Conservation (phyloP, 1,140 invertebrate genomes). For the Pissodes strobi region DNA sequence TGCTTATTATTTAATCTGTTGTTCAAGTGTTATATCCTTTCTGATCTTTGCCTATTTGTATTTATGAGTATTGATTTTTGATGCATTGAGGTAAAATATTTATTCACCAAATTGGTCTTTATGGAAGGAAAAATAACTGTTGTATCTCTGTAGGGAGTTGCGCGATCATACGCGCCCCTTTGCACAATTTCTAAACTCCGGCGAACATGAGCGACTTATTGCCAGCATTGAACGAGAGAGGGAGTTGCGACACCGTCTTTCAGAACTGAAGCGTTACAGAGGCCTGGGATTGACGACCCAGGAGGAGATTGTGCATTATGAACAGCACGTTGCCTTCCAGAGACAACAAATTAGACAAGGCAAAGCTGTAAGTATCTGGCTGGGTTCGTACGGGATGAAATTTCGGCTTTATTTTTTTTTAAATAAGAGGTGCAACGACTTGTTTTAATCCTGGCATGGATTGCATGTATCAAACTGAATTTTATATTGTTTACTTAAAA, state of each 20-base stretch:
- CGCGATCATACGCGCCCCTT: constrained; percentile 81
- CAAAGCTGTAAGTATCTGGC: constrained; percentile 62
- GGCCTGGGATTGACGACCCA: constrained; percentile 78
- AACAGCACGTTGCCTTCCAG: constrained; percentile 69
- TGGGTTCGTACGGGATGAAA: not conserved
- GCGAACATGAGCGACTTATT: constrained; percentile 81
- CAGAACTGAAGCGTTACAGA: constrained; percentile 81
- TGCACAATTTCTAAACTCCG: constrained; percentile 83
- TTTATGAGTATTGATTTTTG: no score
- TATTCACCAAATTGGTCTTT: no score
- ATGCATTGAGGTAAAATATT: no score
- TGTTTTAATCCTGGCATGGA: no score
- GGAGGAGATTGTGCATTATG: constrained; percentile 82
- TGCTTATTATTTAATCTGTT: constrained; percentile 1
- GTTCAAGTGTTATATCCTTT: not conserved
- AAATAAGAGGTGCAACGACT: not conserved
- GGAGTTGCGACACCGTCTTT: constrained; percentile 78
- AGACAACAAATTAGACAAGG: constrained; percentile 57
- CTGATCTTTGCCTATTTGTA: no score
- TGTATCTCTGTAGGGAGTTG: constrained; percentile 77
- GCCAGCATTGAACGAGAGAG: constrained; percentile 79
- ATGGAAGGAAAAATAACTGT: no score
- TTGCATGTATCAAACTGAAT: no score
- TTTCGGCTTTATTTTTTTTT: not conserved
- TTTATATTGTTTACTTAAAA: no score